Conservation (phyloP, 2,888 invertebrate species). For the Scaptomyza tumidula region DNA sequence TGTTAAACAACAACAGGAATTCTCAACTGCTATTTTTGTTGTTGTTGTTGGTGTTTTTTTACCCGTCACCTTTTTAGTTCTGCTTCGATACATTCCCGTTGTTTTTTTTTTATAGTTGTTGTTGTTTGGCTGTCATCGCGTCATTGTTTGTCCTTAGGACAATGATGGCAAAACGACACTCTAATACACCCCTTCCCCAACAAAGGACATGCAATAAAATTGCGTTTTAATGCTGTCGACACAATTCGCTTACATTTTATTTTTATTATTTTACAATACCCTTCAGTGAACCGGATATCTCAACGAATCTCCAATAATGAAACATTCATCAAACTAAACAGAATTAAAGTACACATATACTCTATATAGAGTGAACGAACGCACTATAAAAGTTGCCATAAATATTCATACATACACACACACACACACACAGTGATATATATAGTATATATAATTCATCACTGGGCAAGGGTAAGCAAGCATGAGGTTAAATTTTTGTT, state of each 20-base stretch:
- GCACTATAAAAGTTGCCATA: neutral
- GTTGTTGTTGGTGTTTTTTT: slow-evolving; percentile 6
- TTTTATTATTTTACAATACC: slow-evolving; percentile 24
- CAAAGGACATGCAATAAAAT: slow-evolving; percentile 74
- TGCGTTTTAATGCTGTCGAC: slow-evolving; percentile 69
- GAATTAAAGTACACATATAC: neutral
- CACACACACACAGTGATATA: too few species aligned
- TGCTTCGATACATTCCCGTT: slow-evolving; percentile 33
- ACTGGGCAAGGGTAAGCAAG: slow-evolving; percentile 4
- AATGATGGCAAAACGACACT: slow-evolving; percentile 60
- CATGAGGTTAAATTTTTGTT: slow-evolving; percentile 26
- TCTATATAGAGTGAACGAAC: neutral
- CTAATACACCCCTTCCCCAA: slow-evolving; percentile 35
- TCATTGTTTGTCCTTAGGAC: slow-evolving; percentile 64
- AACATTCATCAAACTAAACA: neutral
- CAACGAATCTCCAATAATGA: neutral
- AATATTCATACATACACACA: neutral
- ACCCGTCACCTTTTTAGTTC: slow-evolving; percentile 29
- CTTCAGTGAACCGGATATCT: slow-evolving; percentile 5
- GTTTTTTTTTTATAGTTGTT: slow-evolving; percentile 20
- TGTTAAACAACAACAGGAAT: slow-evolving; percentile 56
- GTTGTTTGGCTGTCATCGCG: slow-evolving; percentile 48
- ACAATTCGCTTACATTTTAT: slow-evolving; percentile 20
- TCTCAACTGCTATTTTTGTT: neutral
- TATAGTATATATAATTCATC: neutral